Conservation (phyloP, 2,797 vertebrate genomes). For the Chrysocyon brachyurus region DNA sequence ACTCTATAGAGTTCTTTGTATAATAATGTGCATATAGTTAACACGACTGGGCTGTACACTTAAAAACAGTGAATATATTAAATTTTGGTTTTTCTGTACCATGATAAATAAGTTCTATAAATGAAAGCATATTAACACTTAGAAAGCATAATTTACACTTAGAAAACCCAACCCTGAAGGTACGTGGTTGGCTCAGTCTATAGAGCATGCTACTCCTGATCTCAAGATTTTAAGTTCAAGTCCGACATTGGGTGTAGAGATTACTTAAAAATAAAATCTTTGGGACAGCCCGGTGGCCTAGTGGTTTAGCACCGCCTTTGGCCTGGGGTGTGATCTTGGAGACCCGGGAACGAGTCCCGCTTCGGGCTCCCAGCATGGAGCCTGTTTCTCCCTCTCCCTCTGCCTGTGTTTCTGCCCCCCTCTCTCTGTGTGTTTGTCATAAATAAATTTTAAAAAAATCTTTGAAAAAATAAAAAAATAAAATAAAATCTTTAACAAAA, state of each 20-base stretch:
- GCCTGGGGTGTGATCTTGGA: no score
- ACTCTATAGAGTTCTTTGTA: not conserved
- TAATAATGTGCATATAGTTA: not conserved
- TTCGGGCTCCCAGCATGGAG: no score
- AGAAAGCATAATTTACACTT: not conserved
- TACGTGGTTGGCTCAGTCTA: not conserved
- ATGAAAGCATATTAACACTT: not conserved
- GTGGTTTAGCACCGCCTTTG: no score
- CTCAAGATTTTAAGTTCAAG: not conserved
- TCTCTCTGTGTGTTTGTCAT: no score
- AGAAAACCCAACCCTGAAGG: not conserved
- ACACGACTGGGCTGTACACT: not conserved
- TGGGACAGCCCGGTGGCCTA: not conserved
- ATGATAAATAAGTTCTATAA: not conserved
- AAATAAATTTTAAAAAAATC: no score
- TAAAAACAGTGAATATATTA: not conserved
- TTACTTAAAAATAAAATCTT: not conserved
- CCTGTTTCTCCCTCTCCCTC: no score
- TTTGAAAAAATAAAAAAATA: no score
- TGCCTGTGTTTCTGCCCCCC: no score
- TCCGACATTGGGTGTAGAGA: not conserved
- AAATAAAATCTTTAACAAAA: not conserved
- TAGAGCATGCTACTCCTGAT: not conserved
- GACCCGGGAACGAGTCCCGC: no score
- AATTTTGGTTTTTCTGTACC: not conserved